Evolutionary conservation across 2,113 vertebrate species (phyloP), one percentile per base, ranked within the genome.

Genomic region (Poeciliopsis occidentalis): DNA sequence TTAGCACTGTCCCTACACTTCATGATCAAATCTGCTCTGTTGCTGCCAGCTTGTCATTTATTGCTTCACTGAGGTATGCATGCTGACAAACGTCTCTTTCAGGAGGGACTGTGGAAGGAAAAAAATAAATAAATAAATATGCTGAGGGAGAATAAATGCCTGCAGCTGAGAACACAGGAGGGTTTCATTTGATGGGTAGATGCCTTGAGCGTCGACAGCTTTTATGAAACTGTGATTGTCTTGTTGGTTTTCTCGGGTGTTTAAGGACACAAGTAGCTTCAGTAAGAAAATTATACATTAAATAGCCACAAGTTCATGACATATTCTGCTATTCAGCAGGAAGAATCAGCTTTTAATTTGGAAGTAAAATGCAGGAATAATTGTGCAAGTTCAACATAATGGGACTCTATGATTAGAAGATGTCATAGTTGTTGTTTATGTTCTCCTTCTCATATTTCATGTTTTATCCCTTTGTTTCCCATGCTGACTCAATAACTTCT

Each of bases 31-130:
- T 82, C 85, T 80, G 57, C 51, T 83, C 66, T 60, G 77, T 86
- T 54, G 85, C 78, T 72, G 80, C 83, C 87, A 82, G 83, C 83
- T 82, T 90, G 80, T 91, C 88, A 82, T 86, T 87, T 87, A 83
- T 77, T 75, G 79, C 79, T 66, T 87, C 75, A 72, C 67, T 72
- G 84, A 87, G 88, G 84, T n/a, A 73, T 64, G 7, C 1, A n/a
- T 19, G 3, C 75, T 75, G 71, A 68, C 87, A 76, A 77, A 73
- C 81, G 72, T 63, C 32, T 67, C 76, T 83, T 78, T 79, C 51
- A 67, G 73, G 75, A 79, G 75, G 75, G 81, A 81, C 72, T 24
- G 44, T 29, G 67, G 32, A 27, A 30, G 34, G 10, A 11, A 37
- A 37, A 37, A 37, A 37, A 37, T 11, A 47, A 44, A 75, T 66